These are phyloP conservation scores for Xiphophorus hellerii DNA, from an alignment of 2,113 vertebrate species.

Conservation along the genomic window DNA sequence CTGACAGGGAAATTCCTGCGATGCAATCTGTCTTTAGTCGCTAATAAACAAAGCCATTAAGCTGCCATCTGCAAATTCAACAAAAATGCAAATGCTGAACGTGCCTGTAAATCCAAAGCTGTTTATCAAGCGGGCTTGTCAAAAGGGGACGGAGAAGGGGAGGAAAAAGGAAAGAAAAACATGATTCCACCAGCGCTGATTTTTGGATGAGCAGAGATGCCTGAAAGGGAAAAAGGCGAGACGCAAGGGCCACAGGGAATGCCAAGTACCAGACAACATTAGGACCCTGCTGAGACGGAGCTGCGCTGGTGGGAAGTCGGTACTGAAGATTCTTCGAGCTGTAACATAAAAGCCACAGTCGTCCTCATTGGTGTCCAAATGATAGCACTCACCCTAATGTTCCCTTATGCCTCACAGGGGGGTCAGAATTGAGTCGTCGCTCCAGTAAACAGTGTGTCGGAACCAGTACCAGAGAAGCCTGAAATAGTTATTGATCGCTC, in stretches of 20 bases:
- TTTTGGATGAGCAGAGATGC: conserved; percentile 1
- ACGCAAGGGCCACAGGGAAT: background rate
- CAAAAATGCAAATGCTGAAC: background rate
- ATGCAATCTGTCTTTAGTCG: background rate
- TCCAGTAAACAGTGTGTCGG: conserved; percentile 31
- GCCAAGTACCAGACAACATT: conserved; percentile 29
- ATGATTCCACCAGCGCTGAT: background rate
- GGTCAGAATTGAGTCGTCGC: conserved; percentile 38
- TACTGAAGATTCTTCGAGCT: conserved; percentile 13
- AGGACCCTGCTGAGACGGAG: conserved; percentile 17
- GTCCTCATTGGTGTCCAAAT: conserved; percentile 41
- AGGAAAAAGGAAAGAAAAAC: background rate
- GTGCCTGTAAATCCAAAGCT: conserved; percentile 1
- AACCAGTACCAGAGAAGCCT: conserved; percentile 43
- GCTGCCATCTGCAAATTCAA: background rate
- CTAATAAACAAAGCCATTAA: background rate
- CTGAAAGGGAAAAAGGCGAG: conserved; percentile 5
- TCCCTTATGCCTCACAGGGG: conserved; percentile 5
- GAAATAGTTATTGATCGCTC: conserved; percentile 67
- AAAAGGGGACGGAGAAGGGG: background rate
- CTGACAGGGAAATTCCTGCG: background rate
- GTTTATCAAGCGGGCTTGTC: background rate
- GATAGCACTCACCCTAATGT: conserved; percentile 22
- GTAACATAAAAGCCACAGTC: conserved; percentile 11
- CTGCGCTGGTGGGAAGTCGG: conserved; percentile 8